Conservation (phyloP, 2,888 invertebrate genomes). For the Hypomecis atomaria region DNA sequence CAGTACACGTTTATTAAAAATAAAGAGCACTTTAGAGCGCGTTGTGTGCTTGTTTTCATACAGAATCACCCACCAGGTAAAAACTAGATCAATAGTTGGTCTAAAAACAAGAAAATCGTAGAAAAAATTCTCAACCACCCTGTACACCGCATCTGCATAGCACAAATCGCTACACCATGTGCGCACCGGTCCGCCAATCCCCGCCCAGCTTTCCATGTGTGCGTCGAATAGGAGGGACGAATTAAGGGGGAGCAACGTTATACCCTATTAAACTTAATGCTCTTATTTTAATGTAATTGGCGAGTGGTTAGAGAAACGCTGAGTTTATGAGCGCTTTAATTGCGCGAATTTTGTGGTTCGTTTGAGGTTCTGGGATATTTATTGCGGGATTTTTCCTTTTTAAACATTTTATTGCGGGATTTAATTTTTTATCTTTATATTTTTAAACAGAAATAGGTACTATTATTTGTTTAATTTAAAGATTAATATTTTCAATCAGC, state of each 20-base stretch:
- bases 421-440: too few species aligned
- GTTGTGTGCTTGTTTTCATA: too few species aligned
- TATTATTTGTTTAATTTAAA: too few species aligned
- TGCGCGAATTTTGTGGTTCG: constrained; percentile 19
- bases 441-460: too few species aligned
- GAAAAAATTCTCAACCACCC: constrained; percentile 44
- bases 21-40: too few species aligned
- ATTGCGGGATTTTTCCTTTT: background rate
- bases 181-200: constrained; percentile 54
- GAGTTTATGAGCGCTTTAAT: constrained; percentile 30
- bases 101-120: background rate
- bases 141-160: constrained; percentile 64
- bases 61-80: too few species aligned
- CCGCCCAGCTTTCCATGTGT: constrained; percentile 44
- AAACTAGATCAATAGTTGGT: too few species aligned
- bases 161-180: constrained; percentile 58
- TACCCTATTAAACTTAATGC: constrained; percentile 60
- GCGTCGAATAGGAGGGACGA: constrained; percentile 47
- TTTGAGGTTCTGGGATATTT: constrained; percentile 10
- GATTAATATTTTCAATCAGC: too few species aligned
- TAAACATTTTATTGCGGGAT: background rate
- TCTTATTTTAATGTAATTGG: constrained; percentile 53
- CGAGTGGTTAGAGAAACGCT: constrained; percentile 36
- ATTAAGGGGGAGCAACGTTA: constrained; percentile 47
- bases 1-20: too few species aligned